These are phyloP conservation scores for Rynchops niger DNA, from an alignment of 2,113 vertebrate genomes.

Conservation along the genomic window DNA sequence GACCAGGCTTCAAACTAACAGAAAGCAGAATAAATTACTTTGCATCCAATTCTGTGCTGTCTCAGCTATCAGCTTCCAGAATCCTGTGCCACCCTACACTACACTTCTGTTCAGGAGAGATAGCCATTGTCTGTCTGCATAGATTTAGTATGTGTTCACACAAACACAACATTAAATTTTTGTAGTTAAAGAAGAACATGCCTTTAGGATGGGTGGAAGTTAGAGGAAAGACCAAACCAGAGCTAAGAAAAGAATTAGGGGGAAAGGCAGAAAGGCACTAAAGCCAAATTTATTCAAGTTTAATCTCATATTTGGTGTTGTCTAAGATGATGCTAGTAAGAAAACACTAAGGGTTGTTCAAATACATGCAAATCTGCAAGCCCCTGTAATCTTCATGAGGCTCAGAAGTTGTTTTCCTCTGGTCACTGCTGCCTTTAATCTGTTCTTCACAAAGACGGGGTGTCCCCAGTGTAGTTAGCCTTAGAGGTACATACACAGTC, in stretches of 20 bases:
- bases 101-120: not conserved
- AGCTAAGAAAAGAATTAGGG: not conserved
- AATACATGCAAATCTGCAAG: not conserved
- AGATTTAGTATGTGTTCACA: not conserved
- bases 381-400: not conserved
- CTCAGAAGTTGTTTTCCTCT: constrained; percentile 11
- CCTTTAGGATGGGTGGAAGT: not conserved
- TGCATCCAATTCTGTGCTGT: not conserved
- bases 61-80: not conserved
- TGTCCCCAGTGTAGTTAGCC: not conserved
- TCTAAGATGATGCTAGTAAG: not conserved
- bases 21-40: not conserved
- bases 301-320: not conserved
- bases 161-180: not conserved
- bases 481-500: not conserved
- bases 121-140: not conserved
- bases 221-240: not conserved
- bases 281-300: not conserved
- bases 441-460: not conserved
- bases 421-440: not conserved
- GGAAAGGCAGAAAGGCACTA: not conserved
- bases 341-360: not conserved
- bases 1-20: not conserved
- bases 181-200: not conserved
- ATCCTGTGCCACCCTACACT: not conserved